Base-by-base conservation (phyloP, 2,888 invertebrate genomes). In the Sycophila texana region DNA sequence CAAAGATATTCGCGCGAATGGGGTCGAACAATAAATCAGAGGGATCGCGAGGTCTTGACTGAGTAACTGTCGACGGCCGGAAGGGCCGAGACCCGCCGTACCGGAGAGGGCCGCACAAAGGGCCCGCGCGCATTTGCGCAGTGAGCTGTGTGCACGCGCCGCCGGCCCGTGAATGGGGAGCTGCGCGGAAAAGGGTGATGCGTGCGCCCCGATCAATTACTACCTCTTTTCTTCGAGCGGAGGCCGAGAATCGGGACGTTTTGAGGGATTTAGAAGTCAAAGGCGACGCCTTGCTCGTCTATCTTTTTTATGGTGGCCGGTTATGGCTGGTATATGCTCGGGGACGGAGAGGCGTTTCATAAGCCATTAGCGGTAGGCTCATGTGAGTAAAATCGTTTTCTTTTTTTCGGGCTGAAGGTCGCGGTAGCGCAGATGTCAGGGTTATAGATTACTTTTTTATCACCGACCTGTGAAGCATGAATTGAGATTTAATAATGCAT, bases 1-100 rank as follows among this genome's bases (percentile, higher is more conserved):
- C 74, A 71, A 79, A 79, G 79, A 79, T 79, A 75, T 75, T 79
- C 66, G 71, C 65, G 63, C 53, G 58, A 58, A 12, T 7, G 39
- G 58, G 53, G n/a, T 14, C 20, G 70, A 58, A 70, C 71, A 47
- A 75, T 79, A 75, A 75, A 79, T 79, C 75, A 79, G 60, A 68
- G n/a, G 39, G 26, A 1, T 26, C 51, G 74, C 13, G 14, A 1
- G 13, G 53, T 55, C 30, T 68, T 58, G 65, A 39, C 51, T 66
- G 47, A 74, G 66, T 65, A 71, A 72, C 75, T 71, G 71, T 58
- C 79, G 70, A 47, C 71, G 51, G 51, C 65, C 77, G 65, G 39
- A 67, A 66, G 30, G 53, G 5, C 20, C 47, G n/a, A n/a, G 57
- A 65, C 65, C 65, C 22, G 49, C 5, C 65, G 49, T n/a, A n/a